Evolutionary conservation across 2,113 vertebrate species (phyloP), one percentile per base, ranked within the genome.

Genomic region (Megaceryle maxima): DNA sequence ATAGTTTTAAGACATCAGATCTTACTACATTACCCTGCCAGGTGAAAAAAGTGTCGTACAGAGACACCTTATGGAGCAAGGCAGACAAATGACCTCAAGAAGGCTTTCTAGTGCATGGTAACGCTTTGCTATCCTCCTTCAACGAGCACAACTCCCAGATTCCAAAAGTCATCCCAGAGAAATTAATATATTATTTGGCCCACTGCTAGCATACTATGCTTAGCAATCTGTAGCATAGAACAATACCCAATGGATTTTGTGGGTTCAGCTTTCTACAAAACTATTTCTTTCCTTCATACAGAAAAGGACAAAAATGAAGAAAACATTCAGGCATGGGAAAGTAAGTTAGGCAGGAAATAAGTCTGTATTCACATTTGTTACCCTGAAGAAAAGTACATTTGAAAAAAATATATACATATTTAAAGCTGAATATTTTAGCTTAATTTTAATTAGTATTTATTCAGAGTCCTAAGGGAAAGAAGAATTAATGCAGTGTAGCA

Each of bases 321-420:
- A 96, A 95, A 85, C 59, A 86, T 2, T 10, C 57, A 91, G 76
- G 90, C 95, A 92, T 96, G 95, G 96, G 95, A 97, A 97, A 96
- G 91, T 83, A 92, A 91, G 77, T 74, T n/a, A 83, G 78, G 84
- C 93, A 96, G 95, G 95, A 97, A 97, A 89, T 83, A 96, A 94
- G 81, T 62, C 43, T 84, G 81, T 84, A 85, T 92, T 94, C 81
- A 91, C 75, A 93, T 94, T 97, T 94, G 78, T 95, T 96, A 85
- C 59, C 37, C 82, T 83, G 44, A 90, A 95, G 50, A 94, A 92
- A 94, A 94, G 76, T 85, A 85, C 14, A 76, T 88, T 88, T 83
- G 25, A 25, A 73, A 90, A 69, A 91, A 69, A 88, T 76, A 50
- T 8, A 57, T 21, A 72, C 24, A 39, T 81, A 68, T 79, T 91